Evolutionary conservation across 2,113 vertebrate genomes (phyloP).

Genomic region (Brachirus orientalis): DNA sequence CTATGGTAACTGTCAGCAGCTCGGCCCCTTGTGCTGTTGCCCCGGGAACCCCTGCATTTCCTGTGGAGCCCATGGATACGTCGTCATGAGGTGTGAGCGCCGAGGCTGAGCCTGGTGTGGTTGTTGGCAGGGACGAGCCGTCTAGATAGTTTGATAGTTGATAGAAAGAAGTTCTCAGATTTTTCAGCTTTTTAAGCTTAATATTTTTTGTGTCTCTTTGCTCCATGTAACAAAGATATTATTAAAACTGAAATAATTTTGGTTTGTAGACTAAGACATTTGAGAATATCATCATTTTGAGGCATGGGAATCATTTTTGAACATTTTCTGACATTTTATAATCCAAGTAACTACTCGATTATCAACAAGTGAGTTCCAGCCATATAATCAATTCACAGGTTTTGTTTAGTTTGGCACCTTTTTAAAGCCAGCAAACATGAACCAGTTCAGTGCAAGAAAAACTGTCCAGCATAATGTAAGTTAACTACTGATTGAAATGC

Average conservation of each 20-base stretch:
- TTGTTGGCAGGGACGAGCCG: constrained; percentile 91
- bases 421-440: constrained; percentile 19
- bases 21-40: constrained; percentile 81
- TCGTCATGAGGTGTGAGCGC: constrained; percentile 90
- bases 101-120: constrained; percentile 68
- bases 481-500: constrained; percentile 22
- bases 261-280: too few relatives aligned
- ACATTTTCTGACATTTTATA: too few relatives aligned
- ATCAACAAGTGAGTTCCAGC: too few relatives aligned
- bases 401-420: not conserved
- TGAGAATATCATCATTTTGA: too few relatives aligned
- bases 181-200: too few relatives aligned
- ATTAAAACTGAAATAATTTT: too few relatives aligned
- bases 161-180: too few relatives aligned
- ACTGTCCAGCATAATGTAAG: constrained; percentile 26
- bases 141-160: too few relatives aligned
- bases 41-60: constrained; percentile 83
- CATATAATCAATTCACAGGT: constrained; percentile 4
- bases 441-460: constrained; percentile 10
- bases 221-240: too few relatives aligned
- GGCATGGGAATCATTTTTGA: too few relatives aligned
- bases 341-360: too few relatives aligned
- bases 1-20: constrained; percentile 98
- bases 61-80: constrained; percentile 95
- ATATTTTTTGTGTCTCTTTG: too few relatives aligned